phyloP scores from a whole-genome alignment of 2,888 invertebrate genomes.

The Myopa tessellatipennis region DNA sequence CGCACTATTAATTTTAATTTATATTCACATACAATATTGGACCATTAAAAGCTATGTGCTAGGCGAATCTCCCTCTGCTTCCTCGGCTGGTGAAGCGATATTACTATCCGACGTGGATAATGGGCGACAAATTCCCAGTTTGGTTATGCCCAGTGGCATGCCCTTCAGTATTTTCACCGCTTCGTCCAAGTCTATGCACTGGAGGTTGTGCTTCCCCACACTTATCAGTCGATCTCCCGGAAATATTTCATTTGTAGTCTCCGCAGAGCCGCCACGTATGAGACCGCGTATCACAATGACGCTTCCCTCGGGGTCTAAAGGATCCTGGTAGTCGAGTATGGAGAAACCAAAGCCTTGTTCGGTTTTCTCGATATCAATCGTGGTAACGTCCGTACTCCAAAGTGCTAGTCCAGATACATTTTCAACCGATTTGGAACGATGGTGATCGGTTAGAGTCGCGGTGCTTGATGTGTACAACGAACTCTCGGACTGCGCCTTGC shows the following conservation, averaged over 20 bases:
- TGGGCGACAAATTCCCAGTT: constrained; percentile 91
- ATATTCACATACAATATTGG: background rate
- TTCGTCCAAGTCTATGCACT: constrained; percentile 92
- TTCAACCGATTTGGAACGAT: constrained; percentile 92
- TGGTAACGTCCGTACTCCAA: constrained; percentile 95
- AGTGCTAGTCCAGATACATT: constrained; percentile 94
- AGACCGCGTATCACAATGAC: constrained; percentile 97
- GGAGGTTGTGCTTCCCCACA: constrained; percentile 90
- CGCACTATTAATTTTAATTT: too few species aligned
- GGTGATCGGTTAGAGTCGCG: constrained; percentile 80
- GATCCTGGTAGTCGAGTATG: constrained; percentile 97
- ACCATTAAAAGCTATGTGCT: constrained; percentile 66
- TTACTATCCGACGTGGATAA: constrained; percentile 68
- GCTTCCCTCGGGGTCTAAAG: constrained; percentile 92
- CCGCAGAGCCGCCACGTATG: constrained; percentile 98
- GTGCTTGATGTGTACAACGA: constrained; percentile 90
- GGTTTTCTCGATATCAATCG: constrained; percentile 91
- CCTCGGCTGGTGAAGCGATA: constrained; percentile 64
- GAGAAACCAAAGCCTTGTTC: constrained; percentile 98
- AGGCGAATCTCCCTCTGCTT: constrained; percentile 57
- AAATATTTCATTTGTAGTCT: constrained; percentile 91
- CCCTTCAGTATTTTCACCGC: constrained; percentile 96
- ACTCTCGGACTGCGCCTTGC: constrained; percentile 96
- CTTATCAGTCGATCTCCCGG: constrained; percentile 95
- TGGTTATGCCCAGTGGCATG: constrained; percentile 89